Evolutionary conservation across 2,113 vertebrate genomes (phyloP), one percentile per base, ranked within the genome.

Genomic region (Colossoma macropomum): DNA sequence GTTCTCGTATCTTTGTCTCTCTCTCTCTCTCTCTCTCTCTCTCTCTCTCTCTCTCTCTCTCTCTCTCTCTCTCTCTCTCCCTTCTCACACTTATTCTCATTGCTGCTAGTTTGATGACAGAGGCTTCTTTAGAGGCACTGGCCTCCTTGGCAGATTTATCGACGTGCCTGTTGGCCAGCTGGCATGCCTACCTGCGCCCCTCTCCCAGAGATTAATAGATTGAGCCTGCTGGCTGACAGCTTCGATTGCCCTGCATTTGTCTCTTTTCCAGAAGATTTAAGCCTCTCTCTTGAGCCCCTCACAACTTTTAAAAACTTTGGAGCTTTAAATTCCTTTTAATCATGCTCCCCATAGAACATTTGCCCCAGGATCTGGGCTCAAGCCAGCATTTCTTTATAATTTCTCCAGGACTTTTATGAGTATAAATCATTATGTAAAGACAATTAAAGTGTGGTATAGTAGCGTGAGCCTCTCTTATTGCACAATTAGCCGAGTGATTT

Each of bases 191-290:
- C 87, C 86, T 91, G 65, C 75, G 75, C 82, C 62, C 68, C 79
- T 79, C 82, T 73, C 59, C 80, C 65, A 65, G 81, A 90, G 88
- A 91, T 92, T 89, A 91, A 92, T 93, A 83, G 88, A 87, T 87
- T 85, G 90, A 82, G 89, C 89, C 91, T 88, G 88, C 77, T 34
- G 84, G 87, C 88, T 90, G 92, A 91, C 90, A 88, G 86, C 82
- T 92, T 89, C 80, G 82, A 92, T 91, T 91, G 88, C 74, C 84
- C 90, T 84, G 87, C 86, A 91, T 92, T 91, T 88, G 87, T 91
- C 86, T 91, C 85, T 83, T 90, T 87, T 91, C 81, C 21, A 85
- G 80, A 91, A 91, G 77, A 90, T 92, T 89, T 90, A 91, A 90
- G 83, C 86, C 54, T 70, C 52, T 75, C 68, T 77, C 65, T 50